Conservation (phyloP, 2,888 invertebrate genomes). For the Lasius platythorax region DNA sequence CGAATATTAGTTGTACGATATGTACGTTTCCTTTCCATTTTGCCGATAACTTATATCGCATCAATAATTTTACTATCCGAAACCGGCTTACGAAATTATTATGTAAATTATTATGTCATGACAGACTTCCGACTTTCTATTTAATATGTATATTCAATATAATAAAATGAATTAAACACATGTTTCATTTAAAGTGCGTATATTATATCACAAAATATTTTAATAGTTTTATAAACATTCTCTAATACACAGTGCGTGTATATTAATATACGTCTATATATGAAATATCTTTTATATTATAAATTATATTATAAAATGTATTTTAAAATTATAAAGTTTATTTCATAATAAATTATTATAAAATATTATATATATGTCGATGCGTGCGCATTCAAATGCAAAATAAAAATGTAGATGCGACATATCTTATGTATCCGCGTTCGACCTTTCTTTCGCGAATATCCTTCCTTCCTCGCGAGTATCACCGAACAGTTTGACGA, state of each 20-base stretch:
- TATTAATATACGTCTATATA: not conserved
- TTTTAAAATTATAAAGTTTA: no score
- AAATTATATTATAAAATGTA: no score
- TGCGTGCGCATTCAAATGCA: not conserved
- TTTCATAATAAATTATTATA: not conserved
- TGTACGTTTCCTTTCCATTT: not conserved
- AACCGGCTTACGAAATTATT: not conserved
- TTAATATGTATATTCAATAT: not conserved
- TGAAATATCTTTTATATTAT: no score
- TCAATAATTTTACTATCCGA: not conserved
- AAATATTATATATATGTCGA: not conserved
- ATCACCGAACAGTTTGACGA: not conserved
- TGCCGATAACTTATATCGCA: not conserved
- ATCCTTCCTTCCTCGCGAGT: not conserved
- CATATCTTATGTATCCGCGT: not conserved
- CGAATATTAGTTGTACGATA: not conserved
- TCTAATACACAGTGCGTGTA: not conserved
- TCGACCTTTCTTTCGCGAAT: not conserved
- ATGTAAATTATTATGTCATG: not conserved
- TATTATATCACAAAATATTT: not conserved
- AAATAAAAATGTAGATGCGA: slow-evolving; percentile 8
- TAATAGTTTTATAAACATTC: not conserved
- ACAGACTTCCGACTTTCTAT: not conserved
- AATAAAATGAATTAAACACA: slow-evolving; percentile 16
- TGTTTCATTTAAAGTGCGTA: not conserved